Conservation (phyloP, 2,113 vertebrate genomes). For the Ancistrus triradiatus region DNA sequence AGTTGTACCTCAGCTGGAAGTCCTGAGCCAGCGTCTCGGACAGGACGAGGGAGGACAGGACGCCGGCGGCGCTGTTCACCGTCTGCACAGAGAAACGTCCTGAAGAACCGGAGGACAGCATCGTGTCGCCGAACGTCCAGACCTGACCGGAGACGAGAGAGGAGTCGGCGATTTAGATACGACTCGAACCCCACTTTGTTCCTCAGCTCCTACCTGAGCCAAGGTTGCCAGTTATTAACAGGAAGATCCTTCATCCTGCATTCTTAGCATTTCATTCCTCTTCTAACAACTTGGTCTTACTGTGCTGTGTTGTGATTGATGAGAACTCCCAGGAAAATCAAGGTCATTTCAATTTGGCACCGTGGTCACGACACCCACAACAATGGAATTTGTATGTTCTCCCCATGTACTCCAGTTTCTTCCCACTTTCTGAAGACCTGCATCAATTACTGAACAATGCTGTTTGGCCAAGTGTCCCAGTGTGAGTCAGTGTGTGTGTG, state of each 20-base stretch:
- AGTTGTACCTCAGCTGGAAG: conserved; percentile 81
- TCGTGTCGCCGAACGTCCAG: conserved; percentile 82
- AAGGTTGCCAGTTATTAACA: too few species aligned
- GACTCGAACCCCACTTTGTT: too few species aligned
- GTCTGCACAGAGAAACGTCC: conserved; percentile 86
- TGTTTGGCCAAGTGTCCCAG: too few species aligned
- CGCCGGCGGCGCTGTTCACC: conserved; percentile 62
- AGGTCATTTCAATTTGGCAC: background rate
- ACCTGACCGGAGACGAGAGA: conserved; percentile 63
- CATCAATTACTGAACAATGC: too few species aligned
- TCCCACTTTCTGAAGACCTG: background rate
- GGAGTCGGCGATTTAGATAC: too few species aligned
- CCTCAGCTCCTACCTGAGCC: too few species aligned
- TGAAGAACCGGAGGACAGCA: conserved; percentile 70
- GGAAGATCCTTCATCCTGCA: too few species aligned
- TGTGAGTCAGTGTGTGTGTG: background rate
- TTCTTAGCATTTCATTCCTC: too few species aligned
- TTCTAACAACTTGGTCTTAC: too few species aligned
- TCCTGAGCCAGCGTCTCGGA: conserved; percentile 76
- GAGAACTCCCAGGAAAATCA: too few species aligned
- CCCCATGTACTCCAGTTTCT: background rate
- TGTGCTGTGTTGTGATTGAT: too few species aligned
- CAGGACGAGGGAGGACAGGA: conserved; percentile 80
- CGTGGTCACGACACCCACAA: too few species aligned
- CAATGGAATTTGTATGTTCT: background rate